Evolutionary conservation across 2,888 invertebrate genomes (phyloP), one percentile per base, ranked within the genome.

Genomic region (Lamellibrachia columna): DNA sequence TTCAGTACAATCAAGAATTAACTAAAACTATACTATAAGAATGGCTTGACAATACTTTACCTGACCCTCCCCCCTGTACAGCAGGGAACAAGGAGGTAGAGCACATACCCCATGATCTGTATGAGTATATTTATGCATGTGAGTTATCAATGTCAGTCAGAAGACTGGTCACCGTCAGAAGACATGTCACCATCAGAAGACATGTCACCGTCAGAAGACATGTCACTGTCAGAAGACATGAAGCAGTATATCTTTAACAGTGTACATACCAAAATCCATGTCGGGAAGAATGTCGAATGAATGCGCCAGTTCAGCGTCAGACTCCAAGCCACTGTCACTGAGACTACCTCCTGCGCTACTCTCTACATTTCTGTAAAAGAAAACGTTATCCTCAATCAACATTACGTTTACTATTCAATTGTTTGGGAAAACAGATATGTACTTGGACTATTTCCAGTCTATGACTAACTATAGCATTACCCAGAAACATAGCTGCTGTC

Each of bases 201-300:
- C 22, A 2, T 22, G 75, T 40, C 40, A 40, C 40, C 40, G 40
- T 40, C 40, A 40, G 40, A 40, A 40, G 0, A 40, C 40, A 40
- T 40, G 40, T 40, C 40, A 40, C 40, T 1, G 1, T 40, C 40
- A 40, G 40, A 40, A 40, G 15, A 22, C 22, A 2, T 22, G 75
- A 15, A 6, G 22, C 75, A 75, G 75, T 15, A 75, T n/a, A 22
- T 15, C 6, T 75, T 75, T 52, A 92, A 92, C 90, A 28, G 52
- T 40, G 52, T 52, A 92, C 94, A 92, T 93, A 96, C 96, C 96
- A 94, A 96, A 96, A 92, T 96, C 96, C 96, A 96, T 97, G 96
- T 97, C 97, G 93, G 97, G 97, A 94, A 98, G 98, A 95, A 98
- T 98, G 95, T 99, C 98, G 95, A 97, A 98, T 0, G 98, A 98